Evolutionary conservation across 2,888 invertebrate species (phyloP).

Genomic region (Cheilosia grossa): DNA sequence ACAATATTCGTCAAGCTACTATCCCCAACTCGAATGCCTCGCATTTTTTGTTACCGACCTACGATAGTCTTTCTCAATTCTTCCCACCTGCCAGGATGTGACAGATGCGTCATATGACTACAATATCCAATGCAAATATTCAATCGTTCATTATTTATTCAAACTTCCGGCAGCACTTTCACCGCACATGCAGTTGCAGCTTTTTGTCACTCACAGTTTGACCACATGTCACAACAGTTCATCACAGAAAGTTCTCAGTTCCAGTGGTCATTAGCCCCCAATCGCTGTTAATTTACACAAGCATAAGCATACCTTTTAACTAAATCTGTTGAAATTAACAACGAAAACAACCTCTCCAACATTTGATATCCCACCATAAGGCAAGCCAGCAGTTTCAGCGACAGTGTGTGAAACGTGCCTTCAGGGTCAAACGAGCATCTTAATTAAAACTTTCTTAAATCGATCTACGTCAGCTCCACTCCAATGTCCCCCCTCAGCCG

Average conservation of each 20-base stretch:
- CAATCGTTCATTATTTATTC: not conserved
- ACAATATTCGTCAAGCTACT: too few species aligned
- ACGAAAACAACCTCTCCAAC: not conserved
- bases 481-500: not conserved
- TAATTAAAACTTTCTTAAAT: slow-evolving; percentile 69
- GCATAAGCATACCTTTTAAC: not conserved
- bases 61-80: too few species aligned
- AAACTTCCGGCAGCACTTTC: not conserved
- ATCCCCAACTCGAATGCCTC: too few species aligned
- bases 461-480: slow-evolving; percentile 14
- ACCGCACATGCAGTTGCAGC: not conserved
- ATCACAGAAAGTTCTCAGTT: not conserved
- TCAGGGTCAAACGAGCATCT: slow-evolving; percentile 59
- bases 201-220: not conserved
- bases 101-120: too few species aligned
- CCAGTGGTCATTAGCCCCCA: not conserved
- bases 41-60: too few species aligned
- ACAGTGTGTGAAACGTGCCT: slow-evolving; percentile 30
- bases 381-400: slow-evolving; percentile 8
- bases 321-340: not conserved
- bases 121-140: not conserved
- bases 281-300: not conserved
- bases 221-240: not conserved
- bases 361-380: slow-evolving; percentile 9
- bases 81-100: too few species aligned